Evolutionary conservation across 2,113 vertebrate genomes (phyloP), one percentile per base, ranked within the genome.

Genomic region (Amblyornis subalaris): DNA sequence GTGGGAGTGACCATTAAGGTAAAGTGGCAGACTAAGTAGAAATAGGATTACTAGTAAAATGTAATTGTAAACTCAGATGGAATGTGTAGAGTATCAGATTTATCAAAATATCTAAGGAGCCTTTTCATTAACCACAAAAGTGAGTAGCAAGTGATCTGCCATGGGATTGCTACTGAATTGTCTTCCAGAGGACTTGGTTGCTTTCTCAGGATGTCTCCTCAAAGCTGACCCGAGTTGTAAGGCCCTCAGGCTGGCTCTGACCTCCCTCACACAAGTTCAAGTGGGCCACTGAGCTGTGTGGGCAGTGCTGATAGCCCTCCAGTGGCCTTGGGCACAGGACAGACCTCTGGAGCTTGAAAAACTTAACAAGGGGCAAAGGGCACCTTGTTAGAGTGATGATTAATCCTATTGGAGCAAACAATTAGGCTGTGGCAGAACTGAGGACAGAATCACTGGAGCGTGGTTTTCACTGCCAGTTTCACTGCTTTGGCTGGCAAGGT

Each of bases 1-100:
- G 3, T 64, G 3, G 22, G 14, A 64, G 4, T 4, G 23, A 67
- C 15, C 5, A 9, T 17, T 48, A 53, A 65, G 0, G 0, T 21
- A 2, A 83, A 58, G 24, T 14, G 8, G 16, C 35, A 76, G n/a
- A 61, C 4, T 54, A 69, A 38, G 19, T 10, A 29, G 24, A 75
- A 92, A 74, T 6, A 62, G 2, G 33, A 20, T 31, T 64, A 35
- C 12, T 57, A 88, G 85, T 19, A 55, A 60, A 84, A 67, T 6
- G 23, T 26, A 54, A 33, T 58, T 62, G 31, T n/a, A 57, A 89
- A 38, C 3, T n/a, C 71, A 38, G 7, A 24, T 24, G 19, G 14
- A 65, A 50, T 9, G 3, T 26, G 24, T 26, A 55, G 23, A 53
- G 0, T 26, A 48, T 10, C 22, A 88, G 33, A 36, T 38, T 66